Evolutionary conservation across 2,113 vertebrate genomes (phyloP), one percentile per base, ranked within the genome.

Genomic region (Colinus virginianus): DNA sequence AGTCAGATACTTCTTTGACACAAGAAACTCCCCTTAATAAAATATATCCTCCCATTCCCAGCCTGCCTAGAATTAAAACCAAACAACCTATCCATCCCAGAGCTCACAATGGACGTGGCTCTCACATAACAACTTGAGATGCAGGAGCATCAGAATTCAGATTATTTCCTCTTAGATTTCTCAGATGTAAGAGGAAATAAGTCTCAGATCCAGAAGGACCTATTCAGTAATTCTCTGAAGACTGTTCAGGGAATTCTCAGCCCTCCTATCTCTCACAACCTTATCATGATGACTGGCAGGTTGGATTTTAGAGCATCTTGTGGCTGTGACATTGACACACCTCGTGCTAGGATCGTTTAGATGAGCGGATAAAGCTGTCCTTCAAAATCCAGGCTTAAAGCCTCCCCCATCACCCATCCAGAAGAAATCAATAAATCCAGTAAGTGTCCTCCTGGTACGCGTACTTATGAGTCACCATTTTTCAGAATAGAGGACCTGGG

Each of bases 311-410:
- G 91, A 62, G 49, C 84, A 87, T 71, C 38, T 67, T 69, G 59
- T 74, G 89, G 42, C 68, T 82, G 81, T 93, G 94, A 92, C 96
- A 82, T n/a, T 83, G 89, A 87, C 91, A 90, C 87, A 89, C 87
- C 78, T 87, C 64, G 15, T 0, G 1, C 61, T 79, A 48, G 59
- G 79, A 87, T 79, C 4, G 1, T 90, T 92, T 82, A 90, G 75
- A 85, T 92, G 64, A 83, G 76, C 0, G 1, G 94, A 94, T 94
- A 95, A 95, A 93, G 61, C 7, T 86, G 89, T 76, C 95, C 59
- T 34, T 94, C 89, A 92, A 79, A 89, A 87, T 56, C 59, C 46
- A 51, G 38, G 67, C 84, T 63, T 51, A 43, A 49, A 90, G 19
- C 67, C 70, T 46, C 55, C 77, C 43, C 51, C 90, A 80, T 58